Evolutionary conservation across 2,113 vertebrate species (phyloP).

Genomic region (Oryzias curvinotus): DNA sequence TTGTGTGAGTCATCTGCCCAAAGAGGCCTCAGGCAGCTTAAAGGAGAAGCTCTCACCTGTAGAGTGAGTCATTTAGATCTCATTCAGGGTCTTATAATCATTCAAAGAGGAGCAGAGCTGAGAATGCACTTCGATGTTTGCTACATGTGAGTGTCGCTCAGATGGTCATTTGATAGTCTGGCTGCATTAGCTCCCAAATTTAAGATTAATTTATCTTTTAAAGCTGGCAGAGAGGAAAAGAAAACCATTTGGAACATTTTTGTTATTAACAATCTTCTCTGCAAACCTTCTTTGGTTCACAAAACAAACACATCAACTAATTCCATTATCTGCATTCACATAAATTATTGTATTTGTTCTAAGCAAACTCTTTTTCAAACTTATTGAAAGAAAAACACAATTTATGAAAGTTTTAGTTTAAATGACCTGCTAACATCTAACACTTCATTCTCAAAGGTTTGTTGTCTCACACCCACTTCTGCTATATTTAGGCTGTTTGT

Average conservation of each 20-base stretch:
- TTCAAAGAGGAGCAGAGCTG: conserved; percentile 13
- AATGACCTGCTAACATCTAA: neutral
- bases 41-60: conserved; percentile 19
- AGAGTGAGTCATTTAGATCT: conserved; percentile 3
- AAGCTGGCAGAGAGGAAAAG: too few relatives aligned
- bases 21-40: conserved; percentile 24
- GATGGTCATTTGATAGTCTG: conserved; percentile 5
- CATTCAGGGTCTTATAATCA: conserved; percentile 16
- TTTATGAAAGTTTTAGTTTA: neutral
- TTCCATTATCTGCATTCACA: too few relatives aligned
- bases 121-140: conserved; percentile 3
- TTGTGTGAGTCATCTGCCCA: conserved; percentile 32
- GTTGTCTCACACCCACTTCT: neutral
- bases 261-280: too few relatives aligned
- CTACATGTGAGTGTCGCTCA: conserved; percentile 7
- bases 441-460: neutral
- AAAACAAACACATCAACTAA: too few relatives aligned
- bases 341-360: neutral
- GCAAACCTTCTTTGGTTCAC: too few relatives aligned
- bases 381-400: neutral
- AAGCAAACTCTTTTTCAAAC: neutral
- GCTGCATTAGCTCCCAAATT: conserved; percentile 5
- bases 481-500: conserved; percentile 1
- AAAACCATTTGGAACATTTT: too few relatives aligned
- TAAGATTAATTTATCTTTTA: too few relatives aligned